Base-by-base conservation (phyloP, 2,888 invertebrate genomes). In the Siphlonurus alternatus region DNA sequence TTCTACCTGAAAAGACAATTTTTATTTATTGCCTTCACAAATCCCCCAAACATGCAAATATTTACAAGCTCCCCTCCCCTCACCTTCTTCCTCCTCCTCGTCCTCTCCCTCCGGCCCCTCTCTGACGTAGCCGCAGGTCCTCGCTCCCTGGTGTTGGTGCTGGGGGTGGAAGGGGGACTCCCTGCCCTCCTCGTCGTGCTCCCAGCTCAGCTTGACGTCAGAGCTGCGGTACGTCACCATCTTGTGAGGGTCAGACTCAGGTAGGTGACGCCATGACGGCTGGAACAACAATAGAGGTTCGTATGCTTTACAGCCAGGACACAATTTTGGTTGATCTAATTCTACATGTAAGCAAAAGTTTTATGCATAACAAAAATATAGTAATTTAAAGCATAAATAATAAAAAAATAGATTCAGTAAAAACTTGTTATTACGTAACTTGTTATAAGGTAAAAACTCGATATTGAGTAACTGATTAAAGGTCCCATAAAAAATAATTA, bases 231-330 rank as follows among this genome's bases (percentile, higher is more conserved):
- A 97, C 2, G 90, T 84, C 62, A 97, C 88, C 95, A 96, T 96
- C 1, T 88, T 87, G 71, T 86, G 83, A 69, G 90, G 87, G 69
- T 86, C 85, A 53, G 83, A 77, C 65, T 86, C 78, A 0, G 88
- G 83, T 25, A 93, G 74, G 76, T 96, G 95, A 53, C 95, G 83
- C 95, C 95, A 96, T 0, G 94, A 90, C 23, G 97, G 97, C 91
- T 94, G 71, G 23, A 77, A 76, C 56, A 64, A 65, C n/a, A n/a
- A n/a, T n/a, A n/a, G n/a, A n/a, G n/a, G n/a, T n/a, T n/a, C n/a
- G n/a, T n/a, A n/a, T n/a, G 53, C 22, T 63, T 63, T 61, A 25
- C 23, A 64, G 15, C 10, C 19, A 64, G 25, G 53, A 62, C 62
- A 59, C 24, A 53, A 64, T 63, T 63, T 61, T 23, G 51, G 59